These are phyloP conservation scores for Koerneria pararmatus DNA, from an alignment of 2,888 invertebrate genomes.

Conservation along the genomic window DNA sequence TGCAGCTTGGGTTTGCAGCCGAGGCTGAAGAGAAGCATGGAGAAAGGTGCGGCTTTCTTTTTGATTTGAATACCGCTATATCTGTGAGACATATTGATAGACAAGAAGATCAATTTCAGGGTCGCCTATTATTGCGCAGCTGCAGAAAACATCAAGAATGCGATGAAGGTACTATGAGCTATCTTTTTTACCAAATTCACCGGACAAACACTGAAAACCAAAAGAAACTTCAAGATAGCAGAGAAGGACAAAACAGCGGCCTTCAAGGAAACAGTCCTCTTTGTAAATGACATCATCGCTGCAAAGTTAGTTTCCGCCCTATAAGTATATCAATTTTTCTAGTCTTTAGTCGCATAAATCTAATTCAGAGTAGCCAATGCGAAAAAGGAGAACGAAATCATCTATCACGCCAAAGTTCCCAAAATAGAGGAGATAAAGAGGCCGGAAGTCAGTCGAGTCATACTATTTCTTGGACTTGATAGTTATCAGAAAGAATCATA, in stretches of 20 bases:
- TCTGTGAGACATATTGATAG: not conserved
- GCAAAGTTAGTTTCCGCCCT: constrained; percentile 70
- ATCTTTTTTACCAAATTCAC: not conserved
- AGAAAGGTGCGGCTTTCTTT: constrained; percentile 67
- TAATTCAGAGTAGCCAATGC: constrained; percentile 63
- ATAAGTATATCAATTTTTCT: not conserved
- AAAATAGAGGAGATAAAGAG: constrained; percentile 68
- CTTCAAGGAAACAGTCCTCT: constrained; percentile 78
- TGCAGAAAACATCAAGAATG: constrained; percentile 72
- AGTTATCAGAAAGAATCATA: not conserved
- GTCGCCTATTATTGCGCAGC: constrained; percentile 76
- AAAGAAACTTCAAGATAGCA: not conserved
- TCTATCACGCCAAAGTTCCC: constrained; percentile 74
- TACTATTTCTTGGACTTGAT: not conserved
- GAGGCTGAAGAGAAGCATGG: constrained; percentile 88
- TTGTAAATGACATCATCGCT: constrained; percentile 86
- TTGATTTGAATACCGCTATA: not conserved
- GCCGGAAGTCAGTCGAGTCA: constrained; percentile 22
- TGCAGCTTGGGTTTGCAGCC: constrained; percentile 79
- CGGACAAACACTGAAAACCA: not conserved
- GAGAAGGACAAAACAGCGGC: constrained; percentile 67
- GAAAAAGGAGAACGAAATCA: constrained; percentile 65
- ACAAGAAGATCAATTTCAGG: not conserved
- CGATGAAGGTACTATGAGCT: too few relatives aligned
- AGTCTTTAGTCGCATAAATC: not conserved